A percentile compares a stretch with the other conserved stretches of the same genome.
These are phyloP conservation scores for Lasioglossum malachurum DNA, from an alignment of 2,888 invertebrate species.

Conservation along the genomic window DNA sequence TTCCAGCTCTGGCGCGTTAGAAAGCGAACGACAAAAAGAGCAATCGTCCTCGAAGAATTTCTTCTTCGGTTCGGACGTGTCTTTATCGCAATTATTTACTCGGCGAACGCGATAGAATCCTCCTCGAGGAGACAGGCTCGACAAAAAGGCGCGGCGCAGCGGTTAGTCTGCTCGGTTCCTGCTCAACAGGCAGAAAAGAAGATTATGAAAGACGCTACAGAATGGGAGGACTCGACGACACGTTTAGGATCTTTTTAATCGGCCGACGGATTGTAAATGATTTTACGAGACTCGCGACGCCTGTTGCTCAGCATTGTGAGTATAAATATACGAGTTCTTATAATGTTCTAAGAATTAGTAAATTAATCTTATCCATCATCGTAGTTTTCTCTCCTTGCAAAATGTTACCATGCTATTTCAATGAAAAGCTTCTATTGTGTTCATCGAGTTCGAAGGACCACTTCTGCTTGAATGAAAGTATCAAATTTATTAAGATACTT, in stretches of 20 bases:
- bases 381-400: no score
- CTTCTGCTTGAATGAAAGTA: no score
- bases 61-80: neutral
- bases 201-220: neutral
- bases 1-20: neutral
- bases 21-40: neutral
- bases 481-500: no score
- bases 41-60: neutral
- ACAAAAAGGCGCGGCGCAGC: neutral
- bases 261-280: neutral
- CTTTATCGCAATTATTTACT: neutral
- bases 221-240: neutral
- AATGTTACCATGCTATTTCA: no score
- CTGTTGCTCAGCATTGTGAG: neutral
- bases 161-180: neutral
- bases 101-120: neutral
- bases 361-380: no score
- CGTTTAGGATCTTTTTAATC: constrained; percentile 5
- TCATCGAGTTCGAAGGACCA: no score
- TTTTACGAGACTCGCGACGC: neutral
- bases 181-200: neutral
- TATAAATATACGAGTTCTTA: neutral
- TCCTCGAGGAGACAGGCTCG: neutral
- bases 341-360: no score
- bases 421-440: no score